phyloP scores from a whole-genome alignment of 2,797 vertebrate species.

The Erethizon dorsatum region DNA sequence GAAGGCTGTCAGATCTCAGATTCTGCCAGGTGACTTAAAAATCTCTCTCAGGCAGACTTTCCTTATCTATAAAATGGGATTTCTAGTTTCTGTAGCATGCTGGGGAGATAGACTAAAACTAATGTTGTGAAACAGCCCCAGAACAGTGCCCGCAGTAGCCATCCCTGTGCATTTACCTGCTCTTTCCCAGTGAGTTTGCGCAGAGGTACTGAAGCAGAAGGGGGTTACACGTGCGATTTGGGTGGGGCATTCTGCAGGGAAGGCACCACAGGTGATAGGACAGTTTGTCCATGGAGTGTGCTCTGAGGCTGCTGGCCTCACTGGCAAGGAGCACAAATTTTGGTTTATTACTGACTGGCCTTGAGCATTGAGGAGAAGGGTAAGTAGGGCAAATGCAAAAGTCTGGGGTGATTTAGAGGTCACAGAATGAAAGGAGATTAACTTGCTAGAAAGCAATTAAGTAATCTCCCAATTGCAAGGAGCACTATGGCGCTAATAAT shows the following conservation, averaged over 20 bases:
- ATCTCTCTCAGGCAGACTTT: neutral
- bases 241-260: neutral
- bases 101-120: neutral
- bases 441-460: constrained; percentile 82
- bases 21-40: neutral
- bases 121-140: neutral
- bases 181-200: neutral
- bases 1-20: neutral
- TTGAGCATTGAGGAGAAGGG: constrained; percentile 19
- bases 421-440: constrained; percentile 78
- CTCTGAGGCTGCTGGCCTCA: neutral
- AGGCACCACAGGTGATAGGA: neutral
- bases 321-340: neutral
- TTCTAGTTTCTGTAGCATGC: neutral
- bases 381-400: constrained; percentile 76
- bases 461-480: constrained; percentile 60
- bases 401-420: constrained; percentile 76
- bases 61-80: neutral
- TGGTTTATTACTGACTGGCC: neutral
- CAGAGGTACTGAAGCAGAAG: no score
- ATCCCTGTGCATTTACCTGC: neutral
- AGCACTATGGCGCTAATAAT: constrained; percentile 19
- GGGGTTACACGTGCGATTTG: neutral
- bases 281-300: neutral
- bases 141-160: no score